A percentile compares a stretch with the other conserved stretches of the same genome.
Evolutionary conservation across 1,140 invertebrate species (phyloP).

Genomic region (Episyrphus balteatus): DNA sequence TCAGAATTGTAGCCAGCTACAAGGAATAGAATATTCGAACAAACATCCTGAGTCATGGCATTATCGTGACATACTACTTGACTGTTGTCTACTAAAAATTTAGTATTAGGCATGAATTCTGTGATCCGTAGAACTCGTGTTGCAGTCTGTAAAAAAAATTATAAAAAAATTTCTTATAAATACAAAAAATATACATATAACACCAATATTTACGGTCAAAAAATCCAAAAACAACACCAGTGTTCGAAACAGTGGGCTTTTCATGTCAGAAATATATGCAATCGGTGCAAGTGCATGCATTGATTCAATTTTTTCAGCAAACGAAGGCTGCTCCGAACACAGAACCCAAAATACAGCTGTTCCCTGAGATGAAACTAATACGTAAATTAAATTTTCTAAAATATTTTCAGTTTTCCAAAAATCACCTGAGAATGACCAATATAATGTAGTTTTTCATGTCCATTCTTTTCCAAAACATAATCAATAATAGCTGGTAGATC

Average conservation of each 20-base stretch:
- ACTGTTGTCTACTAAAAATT: slow-evolving; percentile 40
- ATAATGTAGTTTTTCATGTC: slow-evolving; percentile 49
- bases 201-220: slow-evolving; percentile 19
- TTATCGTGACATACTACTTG: slow-evolving; percentile 40
- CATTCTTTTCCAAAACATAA: slow-evolving; percentile 51
- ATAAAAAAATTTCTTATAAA: background rate
- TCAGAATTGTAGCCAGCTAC: slow-evolving; percentile 42
- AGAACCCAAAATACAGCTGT: slow-evolving; percentile 55
- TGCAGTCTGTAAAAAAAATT: slow-evolving; percentile 30
- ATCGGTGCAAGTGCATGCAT: slow-evolving; percentile 59
- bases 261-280: slow-evolving; percentile 46
- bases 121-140: slow-evolving; percentile 40
- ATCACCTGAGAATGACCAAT: slow-evolving; percentile 48
- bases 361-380: slow-evolving; percentile 54
- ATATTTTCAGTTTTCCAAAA: background rate
- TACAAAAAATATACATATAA: background rate
- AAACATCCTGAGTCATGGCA: slow-evolving; percentile 40
- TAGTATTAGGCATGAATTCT: slow-evolving; percentile 44
- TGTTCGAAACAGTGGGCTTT: slow-evolving; percentile 39
- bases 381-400: background rate
- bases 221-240: slow-evolving; percentile 26
- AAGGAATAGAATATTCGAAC: slow-evolving; percentile 47
- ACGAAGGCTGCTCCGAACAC: slow-evolving; percentile 47
- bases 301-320: slow-evolving; percentile 50
- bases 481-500: slow-evolving; percentile 69